A percentile compares a stretch with the other conserved stretches of the same genome.
Evolutionary conservation across 2,888 invertebrate species (phyloP).

Genomic region (Junonia oenone): DNA sequence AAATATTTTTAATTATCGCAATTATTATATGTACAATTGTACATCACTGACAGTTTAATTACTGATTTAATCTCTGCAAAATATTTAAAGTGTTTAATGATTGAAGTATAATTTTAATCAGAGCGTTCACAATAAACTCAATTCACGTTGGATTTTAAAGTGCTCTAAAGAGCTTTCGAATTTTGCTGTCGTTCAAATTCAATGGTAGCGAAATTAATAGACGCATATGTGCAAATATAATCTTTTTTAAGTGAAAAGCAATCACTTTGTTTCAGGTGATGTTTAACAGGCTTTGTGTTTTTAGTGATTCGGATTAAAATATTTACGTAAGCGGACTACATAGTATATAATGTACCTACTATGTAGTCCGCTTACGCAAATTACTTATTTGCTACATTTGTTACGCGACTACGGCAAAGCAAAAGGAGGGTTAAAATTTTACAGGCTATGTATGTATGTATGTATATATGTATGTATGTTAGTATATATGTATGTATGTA

Average conservation of each 20-base stretch:
- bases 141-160: background rate
- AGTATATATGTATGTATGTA: no score
- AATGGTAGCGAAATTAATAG: background rate
- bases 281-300: background rate
- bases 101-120: background rate
- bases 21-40: no score
- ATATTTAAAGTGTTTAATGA: background rate
- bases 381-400: no score
- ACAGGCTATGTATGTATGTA: no score
- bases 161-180: background rate
- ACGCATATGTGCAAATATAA: background rate
- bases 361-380: no score
- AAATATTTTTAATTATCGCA: no score
- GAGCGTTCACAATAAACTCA: background rate
- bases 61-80: background rate
- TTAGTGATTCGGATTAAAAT: background rate
- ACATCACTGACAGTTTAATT: background rate
- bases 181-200: background rate
- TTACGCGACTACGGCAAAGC: no score
- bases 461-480: no score
- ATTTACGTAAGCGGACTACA: background rate
- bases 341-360: no score
- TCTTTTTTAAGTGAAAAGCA: background rate
- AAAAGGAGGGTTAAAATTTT: no score
- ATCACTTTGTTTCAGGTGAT: no score